Evolutionary conservation across 2,113 vertebrate genomes (phyloP).

Genomic region (Perognathus longimembris): DNA sequence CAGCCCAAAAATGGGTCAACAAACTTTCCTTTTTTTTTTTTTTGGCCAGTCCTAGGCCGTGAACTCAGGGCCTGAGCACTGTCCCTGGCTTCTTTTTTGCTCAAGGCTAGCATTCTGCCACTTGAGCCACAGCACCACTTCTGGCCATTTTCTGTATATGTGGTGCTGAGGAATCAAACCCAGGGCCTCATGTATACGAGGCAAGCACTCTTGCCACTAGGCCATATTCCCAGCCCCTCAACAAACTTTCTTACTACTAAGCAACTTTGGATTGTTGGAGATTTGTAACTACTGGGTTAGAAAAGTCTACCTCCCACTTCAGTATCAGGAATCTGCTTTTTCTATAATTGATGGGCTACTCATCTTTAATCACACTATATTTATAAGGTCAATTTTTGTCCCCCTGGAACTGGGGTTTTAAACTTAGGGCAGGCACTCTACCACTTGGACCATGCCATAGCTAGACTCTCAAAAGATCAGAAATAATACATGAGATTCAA

Average conservation of each 20-base stretch:
- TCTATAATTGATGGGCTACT: background rate
- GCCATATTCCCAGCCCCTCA: background rate
- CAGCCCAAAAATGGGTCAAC: background rate
- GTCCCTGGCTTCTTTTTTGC: too few species aligned
- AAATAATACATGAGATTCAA: constrained; percentile 54
- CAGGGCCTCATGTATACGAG: too few species aligned
- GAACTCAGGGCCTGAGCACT: too few species aligned
- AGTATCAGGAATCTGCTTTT: background rate
- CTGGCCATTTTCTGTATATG: too few species aligned
- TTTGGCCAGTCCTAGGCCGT: too few species aligned
- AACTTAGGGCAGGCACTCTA: background rate
- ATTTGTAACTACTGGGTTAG: constrained; percentile 36
- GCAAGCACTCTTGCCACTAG: too few species aligned
- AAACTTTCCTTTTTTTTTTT: background rate
- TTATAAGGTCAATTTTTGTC: background rate
- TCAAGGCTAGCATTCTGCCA: too few species aligned
- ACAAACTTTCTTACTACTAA: constrained; percentile 14
- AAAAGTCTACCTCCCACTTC: constrained; percentile 6
- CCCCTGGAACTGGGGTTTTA: too few species aligned
- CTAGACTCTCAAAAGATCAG: constrained; percentile 42
- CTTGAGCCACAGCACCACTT: too few species aligned
- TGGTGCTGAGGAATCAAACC: too few species aligned
- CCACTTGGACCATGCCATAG: background rate
- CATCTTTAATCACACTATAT: constrained; percentile 30
- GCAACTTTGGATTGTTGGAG: constrained; percentile 17